A percentile compares a stretch with the other conserved stretches of the same genome.
phyloP scores from a whole-genome alignment of 2,888 invertebrate species.

The Volucella inflata region DNA sequence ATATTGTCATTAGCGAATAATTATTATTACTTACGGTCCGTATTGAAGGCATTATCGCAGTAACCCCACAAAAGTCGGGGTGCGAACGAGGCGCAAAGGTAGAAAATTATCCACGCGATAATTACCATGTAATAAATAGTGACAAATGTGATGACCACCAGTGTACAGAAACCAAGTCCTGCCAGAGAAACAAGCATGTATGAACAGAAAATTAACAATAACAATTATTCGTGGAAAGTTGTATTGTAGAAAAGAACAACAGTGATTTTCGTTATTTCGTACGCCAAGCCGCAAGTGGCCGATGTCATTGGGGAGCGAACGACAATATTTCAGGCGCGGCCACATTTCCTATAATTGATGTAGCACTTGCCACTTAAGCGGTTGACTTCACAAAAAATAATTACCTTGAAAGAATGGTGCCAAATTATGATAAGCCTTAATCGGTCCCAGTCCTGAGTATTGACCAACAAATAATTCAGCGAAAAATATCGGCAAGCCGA shows the following conservation, averaged over 20 bases:
- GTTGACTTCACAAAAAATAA: conserved; percentile 13
- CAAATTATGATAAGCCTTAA: conserved; percentile 86
- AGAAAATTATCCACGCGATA: conserved; percentile 91
- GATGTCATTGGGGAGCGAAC: background rate
- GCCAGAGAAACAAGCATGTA: conserved; percentile 81
- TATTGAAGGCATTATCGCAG: conserved; percentile 87
- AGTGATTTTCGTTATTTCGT: background rate
- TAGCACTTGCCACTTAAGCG: background rate
- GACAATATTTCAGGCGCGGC: conserved; percentile 17
- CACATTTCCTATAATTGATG: conserved; percentile 20
- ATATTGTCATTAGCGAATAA: conserved; percentile 62
- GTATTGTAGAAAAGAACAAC: background rate
- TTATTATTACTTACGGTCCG: conserved; percentile 84
- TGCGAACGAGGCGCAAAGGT: conserved; percentile 88
- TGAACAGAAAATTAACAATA: background rate
- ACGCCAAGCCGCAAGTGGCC: conserved; percentile 24
- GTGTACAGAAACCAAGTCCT: conserved; percentile 88
- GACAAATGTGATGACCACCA: conserved; percentile 89
- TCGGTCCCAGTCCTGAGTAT: conserved; percentile 90
- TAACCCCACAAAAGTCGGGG: conserved; percentile 88
- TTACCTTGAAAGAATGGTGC: conserved; percentile 84
- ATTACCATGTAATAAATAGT: conserved; percentile 92
- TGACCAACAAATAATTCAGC: conserved; percentile 92
- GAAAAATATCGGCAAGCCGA: conserved; percentile 92
- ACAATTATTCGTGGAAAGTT: background rate